These are phyloP conservation scores for Lerista edwardsae DNA, from an alignment of 2,797 vertebrate genomes.

Conservation along the genomic window DNA sequence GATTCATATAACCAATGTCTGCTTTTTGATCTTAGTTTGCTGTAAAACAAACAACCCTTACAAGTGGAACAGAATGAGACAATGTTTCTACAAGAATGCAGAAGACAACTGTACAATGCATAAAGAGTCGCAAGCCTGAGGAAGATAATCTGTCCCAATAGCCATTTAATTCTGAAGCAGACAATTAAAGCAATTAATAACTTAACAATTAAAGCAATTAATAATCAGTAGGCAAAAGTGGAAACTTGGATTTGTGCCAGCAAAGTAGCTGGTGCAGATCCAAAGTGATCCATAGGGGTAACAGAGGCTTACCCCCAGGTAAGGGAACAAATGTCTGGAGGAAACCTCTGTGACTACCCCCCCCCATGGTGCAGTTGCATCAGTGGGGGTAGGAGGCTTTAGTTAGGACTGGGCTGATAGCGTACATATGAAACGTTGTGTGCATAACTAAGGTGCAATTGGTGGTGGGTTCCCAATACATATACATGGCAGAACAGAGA, in stretches of 20 bases:
- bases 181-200: no score
- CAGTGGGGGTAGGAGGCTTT: no score
- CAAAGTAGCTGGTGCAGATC: no score
- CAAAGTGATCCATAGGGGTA: no score
- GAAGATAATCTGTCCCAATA: background rate
- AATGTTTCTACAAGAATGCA: background rate
- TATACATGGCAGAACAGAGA: background rate
- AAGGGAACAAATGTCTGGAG: no score
- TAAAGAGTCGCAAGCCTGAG: background rate
- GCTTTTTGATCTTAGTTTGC: background rate
- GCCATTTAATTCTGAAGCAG: background rate
- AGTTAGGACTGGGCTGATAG: no score
- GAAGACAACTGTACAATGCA: background rate
- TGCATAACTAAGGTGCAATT: background rate
- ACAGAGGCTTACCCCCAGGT: no score
- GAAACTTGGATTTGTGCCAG: background rate
- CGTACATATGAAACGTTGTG: no score
- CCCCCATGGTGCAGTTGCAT: no score
- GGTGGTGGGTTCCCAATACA: background rate
- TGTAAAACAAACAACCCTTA: background rate
- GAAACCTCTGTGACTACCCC: no score
- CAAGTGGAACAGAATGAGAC: slow-evolving; percentile 1
- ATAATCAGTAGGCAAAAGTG: background rate
- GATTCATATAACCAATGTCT: background rate
- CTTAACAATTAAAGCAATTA: no score